A percentile compares a stretch with the other conserved stretches of the same genome.
Evolutionary conservation across 2,797 vertebrate genomes (phyloP).

Genomic region (Chiroxiphia lanceolata): DNA sequence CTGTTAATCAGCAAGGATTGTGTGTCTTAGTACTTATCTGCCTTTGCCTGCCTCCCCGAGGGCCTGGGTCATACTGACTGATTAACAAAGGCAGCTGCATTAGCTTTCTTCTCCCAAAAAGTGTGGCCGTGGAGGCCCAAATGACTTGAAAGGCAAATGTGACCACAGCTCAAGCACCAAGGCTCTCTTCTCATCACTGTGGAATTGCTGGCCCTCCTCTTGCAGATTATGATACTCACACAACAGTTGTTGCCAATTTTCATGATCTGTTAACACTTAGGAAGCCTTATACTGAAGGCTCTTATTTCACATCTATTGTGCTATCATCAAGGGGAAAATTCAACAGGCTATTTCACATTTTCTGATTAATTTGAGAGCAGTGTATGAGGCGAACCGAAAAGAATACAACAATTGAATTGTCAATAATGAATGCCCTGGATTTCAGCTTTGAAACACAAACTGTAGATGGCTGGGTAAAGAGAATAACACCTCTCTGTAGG

Average conservation of each 20-base stretch:
- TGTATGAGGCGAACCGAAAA: conserved; percentile 28
- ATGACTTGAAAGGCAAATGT: conserved; percentile 77
- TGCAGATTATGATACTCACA: conserved; percentile 55
- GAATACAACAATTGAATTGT: conserved; percentile 17
- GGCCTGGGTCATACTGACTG: conserved; percentile 69
- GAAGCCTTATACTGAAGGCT: conserved; percentile 57
- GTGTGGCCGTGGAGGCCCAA: conserved; percentile 57
- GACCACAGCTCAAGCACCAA: conserved; percentile 70
- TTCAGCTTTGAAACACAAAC: conserved; percentile 49
- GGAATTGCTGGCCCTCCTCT: conserved; percentile 70
- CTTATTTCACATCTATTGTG: conserved; percentile 66
- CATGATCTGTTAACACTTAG: conserved; percentile 75
- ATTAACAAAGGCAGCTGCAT: conserved; percentile 80
- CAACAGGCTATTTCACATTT: conserved; percentile 40
- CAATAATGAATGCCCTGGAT: conserved; percentile 44
- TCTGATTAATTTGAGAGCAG: conserved; percentile 38
- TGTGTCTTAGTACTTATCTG: conserved; percentile 59
- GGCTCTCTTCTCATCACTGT: conserved; percentile 69
- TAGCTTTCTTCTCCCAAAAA: conserved; percentile 71
- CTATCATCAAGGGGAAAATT: conserved; percentile 52
- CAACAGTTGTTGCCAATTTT: conserved; percentile 78
- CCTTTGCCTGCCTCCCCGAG: conserved; percentile 56
- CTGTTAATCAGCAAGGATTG: conserved; percentile 75
- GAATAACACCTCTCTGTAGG: background rate
- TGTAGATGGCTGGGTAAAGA: background rate